Base-by-base conservation (phyloP, 2,797 vertebrate genomes). In the Lophotriccus pileatus region DNA sequence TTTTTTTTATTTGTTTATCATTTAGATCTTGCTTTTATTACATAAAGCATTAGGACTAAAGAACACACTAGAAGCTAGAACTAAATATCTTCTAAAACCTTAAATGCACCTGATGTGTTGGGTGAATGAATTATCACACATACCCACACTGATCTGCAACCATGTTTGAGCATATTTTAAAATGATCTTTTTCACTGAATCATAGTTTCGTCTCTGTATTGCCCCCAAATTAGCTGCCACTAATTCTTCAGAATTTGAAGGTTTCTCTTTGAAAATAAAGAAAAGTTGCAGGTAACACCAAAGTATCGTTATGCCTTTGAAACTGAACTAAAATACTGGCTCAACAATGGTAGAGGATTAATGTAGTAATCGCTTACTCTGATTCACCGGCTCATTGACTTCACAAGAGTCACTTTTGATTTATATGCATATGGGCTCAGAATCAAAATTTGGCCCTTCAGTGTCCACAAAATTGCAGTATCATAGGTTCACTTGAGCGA, bases 1-100 rank as follows among this genome's bases (percentile, higher is more conserved):
- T 10, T 81, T 87, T 75, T 4, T 81, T 88, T 52, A 4, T 68
- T 79, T 64, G 2, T 46, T 89, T 76, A 25, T 67, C 7, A 50
- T 58, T 72, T 77, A 87, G 56, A 21, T 74, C 37, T 69, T 83
- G 14, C 41, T 91, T 84, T 93, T 79, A 53, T 82, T 94, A 47
- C 47, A 53, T 37, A 73, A 94, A 69, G 30, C 12, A 43, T 69
- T 81, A 69, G 21, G 15, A 18, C 44, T 86, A 79, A 59, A 76
- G 43, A 72, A 84, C 78, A 62, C 11, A 67, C 19, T 28, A 56
- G 21, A 87, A 89, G 25, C 52, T 90, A 44, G 59, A 90, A 67
- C 43, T 49, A 27, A 66, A 53, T 74, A 12, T 81, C 20, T 78
- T 73, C 55, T 23, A 36, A 60, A 94, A 58, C 25, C 8, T 41